phyloP scores from a whole-genome alignment of 2,888 invertebrate species.

The Lycaena phlaeas region DNA sequence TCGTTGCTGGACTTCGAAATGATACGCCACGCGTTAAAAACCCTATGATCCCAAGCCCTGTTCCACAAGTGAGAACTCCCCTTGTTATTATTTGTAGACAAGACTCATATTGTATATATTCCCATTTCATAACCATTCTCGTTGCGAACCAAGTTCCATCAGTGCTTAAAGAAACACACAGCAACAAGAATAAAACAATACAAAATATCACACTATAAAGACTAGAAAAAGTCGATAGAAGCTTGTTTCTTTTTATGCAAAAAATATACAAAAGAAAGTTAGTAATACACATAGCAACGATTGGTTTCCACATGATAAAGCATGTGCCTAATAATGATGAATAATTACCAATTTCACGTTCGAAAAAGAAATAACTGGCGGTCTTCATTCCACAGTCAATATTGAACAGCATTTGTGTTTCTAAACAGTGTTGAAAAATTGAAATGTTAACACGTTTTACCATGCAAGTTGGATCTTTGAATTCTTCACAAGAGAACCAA shows the following conservation, averaged over 20 bases:
- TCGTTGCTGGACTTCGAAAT: conserved; percentile 56
- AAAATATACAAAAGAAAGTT: conserved; percentile 36
- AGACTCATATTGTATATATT: conserved; percentile 24
- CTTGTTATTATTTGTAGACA: conserved; percentile 30
- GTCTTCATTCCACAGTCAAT: conserved; percentile 55
- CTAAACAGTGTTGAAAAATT: conserved; percentile 53
- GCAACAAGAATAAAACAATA: conserved; percentile 33
- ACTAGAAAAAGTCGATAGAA: conserved; percentile 35
- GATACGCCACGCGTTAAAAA: conserved; percentile 41
- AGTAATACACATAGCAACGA: conserved; percentile 28
- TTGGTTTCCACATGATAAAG: conserved; percentile 38
- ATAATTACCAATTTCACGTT: conserved; percentile 43
- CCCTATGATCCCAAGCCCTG: conserved; percentile 44
- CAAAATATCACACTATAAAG: conserved; percentile 32
- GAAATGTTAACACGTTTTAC: conserved; percentile 51
- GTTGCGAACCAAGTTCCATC: conserved; percentile 49
- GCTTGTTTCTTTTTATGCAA: conserved; percentile 39
- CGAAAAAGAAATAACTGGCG: conserved; percentile 49
- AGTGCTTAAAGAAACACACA: conserved; percentile 43
- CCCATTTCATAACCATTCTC: conserved; percentile 31
- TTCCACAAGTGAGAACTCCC: conserved; percentile 39
- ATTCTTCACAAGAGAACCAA: conserved; percentile 51
- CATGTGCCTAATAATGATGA: conserved; percentile 31
- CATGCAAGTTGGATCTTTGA: conserved; percentile 42
- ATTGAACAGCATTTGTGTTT: conserved; percentile 42